Evolutionary conservation across 2,797 vertebrate genomes (phyloP).

Genomic region (Rhabdophis nuchalis): DNA sequence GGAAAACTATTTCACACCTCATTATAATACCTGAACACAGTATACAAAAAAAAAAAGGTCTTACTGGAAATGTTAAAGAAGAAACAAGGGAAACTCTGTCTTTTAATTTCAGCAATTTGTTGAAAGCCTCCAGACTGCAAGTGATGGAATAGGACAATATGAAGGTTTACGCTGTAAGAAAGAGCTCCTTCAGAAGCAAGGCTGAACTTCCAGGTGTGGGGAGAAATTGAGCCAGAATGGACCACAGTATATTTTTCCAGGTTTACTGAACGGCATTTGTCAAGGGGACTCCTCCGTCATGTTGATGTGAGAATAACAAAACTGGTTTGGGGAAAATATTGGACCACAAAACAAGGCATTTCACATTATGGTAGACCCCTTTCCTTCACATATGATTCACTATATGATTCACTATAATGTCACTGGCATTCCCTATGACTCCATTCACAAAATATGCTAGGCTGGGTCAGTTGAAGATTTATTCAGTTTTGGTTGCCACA

Average conservation of each 20-base stretch:
- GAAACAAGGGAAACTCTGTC: constrained; percentile 73
- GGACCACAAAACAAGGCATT: neutral
- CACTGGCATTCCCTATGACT: neutral
- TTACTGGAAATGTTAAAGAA: constrained; percentile 77
- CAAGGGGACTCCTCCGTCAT: constrained; percentile 29
- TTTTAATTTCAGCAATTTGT: constrained; percentile 59
- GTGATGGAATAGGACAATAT: constrained; percentile 50
- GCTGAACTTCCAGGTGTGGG: constrained; percentile 41
- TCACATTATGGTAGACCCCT: neutral
- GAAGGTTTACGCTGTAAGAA: constrained; percentile 62
- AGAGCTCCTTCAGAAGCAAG: constrained; percentile 57
- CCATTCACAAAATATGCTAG: neutral
- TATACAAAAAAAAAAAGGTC: constrained; percentile 64
- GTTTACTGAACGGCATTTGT: neutral
- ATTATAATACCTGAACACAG: constrained; percentile 72
- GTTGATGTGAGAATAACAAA: constrained; percentile 21
- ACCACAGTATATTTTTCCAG: neutral
- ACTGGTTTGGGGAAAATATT: rapidly evolving
- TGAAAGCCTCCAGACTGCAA: constrained; percentile 53
- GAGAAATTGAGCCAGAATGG: neutral
- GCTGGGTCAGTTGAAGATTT: neutral
- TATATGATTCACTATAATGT: neutral
- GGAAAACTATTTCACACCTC: constrained; percentile 75
- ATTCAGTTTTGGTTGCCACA: neutral
- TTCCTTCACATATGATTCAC: neutral